Evolutionary conservation across 2,113 vertebrate genomes (phyloP).

Genomic region (Amazona vittata): DNA sequence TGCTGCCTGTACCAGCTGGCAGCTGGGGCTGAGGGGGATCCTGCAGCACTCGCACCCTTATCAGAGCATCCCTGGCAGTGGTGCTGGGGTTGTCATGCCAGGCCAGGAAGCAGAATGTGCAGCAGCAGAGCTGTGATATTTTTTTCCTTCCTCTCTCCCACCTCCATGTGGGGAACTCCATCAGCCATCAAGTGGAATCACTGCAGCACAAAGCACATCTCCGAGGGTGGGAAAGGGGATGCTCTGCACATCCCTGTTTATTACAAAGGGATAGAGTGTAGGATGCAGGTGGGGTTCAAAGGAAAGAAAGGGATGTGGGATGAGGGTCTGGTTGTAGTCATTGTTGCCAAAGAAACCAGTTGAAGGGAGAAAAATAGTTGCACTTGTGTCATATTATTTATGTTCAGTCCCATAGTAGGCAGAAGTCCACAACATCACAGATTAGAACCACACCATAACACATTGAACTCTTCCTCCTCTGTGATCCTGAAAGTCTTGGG

Average conservation of each 20-base stretch:
- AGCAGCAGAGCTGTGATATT: background rate
- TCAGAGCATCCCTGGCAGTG: background rate
- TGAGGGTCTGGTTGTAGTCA: background rate
- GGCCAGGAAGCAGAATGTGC: background rate
- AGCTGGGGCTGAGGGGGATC: background rate
- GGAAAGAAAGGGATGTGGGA: background rate
- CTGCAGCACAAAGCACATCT: background rate
- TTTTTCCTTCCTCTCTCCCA: background rate
- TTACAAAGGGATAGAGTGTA: background rate
- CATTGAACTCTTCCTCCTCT: background rate
- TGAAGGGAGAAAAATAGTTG: background rate
- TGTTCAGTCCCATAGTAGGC: background rate
- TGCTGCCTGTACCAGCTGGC: background rate
- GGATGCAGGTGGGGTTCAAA: background rate
- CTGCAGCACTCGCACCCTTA: background rate
- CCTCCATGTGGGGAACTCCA: background rate
- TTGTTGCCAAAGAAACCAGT: background rate
- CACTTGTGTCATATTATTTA: background rate
- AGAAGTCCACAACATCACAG: background rate
- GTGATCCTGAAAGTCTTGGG: background rate
- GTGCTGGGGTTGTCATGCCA: background rate
- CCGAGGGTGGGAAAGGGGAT: background rate
- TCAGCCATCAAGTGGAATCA: background rate
- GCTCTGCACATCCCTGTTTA: background rate
- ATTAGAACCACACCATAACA: background rate